Evolutionary conservation across 2,888 invertebrate species (phyloP), one percentile per base, ranked within the genome.

Genomic region (Mallateleia sp.): DNA sequence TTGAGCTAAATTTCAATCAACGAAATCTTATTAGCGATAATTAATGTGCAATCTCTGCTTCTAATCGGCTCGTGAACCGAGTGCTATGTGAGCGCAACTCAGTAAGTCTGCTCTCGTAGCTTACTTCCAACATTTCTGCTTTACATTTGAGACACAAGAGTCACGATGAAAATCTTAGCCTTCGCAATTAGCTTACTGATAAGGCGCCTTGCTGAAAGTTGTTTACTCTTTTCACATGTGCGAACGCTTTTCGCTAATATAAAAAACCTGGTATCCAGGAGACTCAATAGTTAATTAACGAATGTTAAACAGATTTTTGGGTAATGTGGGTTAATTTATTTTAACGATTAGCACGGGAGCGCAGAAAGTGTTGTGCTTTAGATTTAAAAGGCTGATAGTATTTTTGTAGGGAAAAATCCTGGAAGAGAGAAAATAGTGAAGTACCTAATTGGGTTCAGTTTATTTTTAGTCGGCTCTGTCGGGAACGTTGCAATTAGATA

Each of bases 1-100:
- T 42, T 74, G 79, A 38, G 84, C 87, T 91, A 91, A 92, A 91
- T 92, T 92, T 92, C 91, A 92, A 92, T 91, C 91, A 89, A 84
- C 89, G 82, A 90, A 91, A 91, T 91, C 90, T 92, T 90, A 90
- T 93, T 92, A 92, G 90, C 90, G 91, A 91, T 92, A 92, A 92
- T 93, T 93, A 92, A 90, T 87, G 90, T 79, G 90, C 90, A 91
- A 93, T 92, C 91, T 79, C 79, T 87, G 87, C 74, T 82, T 79
- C 80, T 83, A 87, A 83, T 87, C 83, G 87, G 87, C 83, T 87
- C 80, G 66, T 52, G 83, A 64, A 66, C 67, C 74, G 78, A 86
- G 81, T 62, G 62, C 71, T 60, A 71, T 74, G 84, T 67, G 60
- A 52, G 71, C 25, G 45, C 56, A 71, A 67, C 77, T 64, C 67